Evolutionary conservation across 2,888 invertebrate genomes (phyloP).

Genomic region (Drosophila suboccidentalis): DNA sequence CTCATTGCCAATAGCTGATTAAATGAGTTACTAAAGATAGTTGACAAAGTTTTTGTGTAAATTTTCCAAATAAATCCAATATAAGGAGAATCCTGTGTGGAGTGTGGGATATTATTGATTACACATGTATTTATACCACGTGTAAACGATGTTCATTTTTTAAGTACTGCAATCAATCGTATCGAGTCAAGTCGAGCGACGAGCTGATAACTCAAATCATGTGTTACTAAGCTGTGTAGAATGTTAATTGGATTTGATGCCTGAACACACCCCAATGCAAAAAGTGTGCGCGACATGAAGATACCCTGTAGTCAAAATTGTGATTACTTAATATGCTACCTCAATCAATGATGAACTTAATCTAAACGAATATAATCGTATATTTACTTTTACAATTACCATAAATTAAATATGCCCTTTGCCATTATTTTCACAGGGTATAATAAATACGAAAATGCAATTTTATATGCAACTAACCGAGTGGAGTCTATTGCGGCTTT

Average conservation of each 20-base stretch:
- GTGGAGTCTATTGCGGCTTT: slow-evolving; percentile 26
- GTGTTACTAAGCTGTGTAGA: slow-evolving; percentile 58
- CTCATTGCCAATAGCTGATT: not conserved
- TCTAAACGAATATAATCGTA: not conserved
- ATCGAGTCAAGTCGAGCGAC: slow-evolving; percentile 13
- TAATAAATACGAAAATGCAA: not conserved
- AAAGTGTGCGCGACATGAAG: not conserved
- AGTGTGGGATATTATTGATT: slow-evolving; percentile 19
- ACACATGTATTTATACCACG: slow-evolving; percentile 38
- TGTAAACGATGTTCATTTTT: slow-evolving; percentile 37
- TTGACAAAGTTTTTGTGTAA: slow-evolving; percentile 7
- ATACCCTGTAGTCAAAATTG: too few relatives aligned
- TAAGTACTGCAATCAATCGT: slow-evolving; percentile 49
- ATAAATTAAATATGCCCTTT: not conserved
- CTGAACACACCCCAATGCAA: slow-evolving; percentile 8
- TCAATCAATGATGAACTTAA: not conserved
- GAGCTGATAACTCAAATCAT: slow-evolving; percentile 64
- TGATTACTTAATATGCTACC: not conserved
- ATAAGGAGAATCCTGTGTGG: not conserved
- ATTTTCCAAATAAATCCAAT: slow-evolving; percentile 4
- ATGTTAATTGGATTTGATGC: slow-evolving; percentile 49
- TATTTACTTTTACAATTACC: not conserved
- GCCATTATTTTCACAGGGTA: not conserved
- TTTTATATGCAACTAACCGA: slow-evolving; percentile 15
- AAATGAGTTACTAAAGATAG: not conserved